phyloP scores from a whole-genome alignment of 1,140 invertebrate genomes.

The Venturia canescens region DNA sequence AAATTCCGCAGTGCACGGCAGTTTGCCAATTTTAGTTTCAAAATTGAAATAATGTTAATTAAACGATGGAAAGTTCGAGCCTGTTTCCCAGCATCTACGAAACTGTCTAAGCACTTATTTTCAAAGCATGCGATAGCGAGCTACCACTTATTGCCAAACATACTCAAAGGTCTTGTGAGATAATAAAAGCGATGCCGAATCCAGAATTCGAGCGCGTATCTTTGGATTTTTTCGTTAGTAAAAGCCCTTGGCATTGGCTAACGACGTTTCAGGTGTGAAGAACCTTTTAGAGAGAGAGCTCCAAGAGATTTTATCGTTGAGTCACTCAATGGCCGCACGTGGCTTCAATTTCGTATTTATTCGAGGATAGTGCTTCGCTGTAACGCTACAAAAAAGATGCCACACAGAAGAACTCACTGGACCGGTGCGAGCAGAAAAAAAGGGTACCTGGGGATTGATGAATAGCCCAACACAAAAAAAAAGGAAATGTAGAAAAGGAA shows the following conservation, averaged over 20 bases:
- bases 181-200: neutral
- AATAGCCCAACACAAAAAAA: neutral
- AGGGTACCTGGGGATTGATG: neutral
- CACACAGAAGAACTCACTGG: neutral
- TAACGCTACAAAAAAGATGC: neutral
- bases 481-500: neutral
- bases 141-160: neutral
- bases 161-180: neutral
- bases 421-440: neutral
- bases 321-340: neutral
- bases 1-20: slow-evolving; percentile 3
- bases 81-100: neutral
- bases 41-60: slow-evolving; percentile 22
- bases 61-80: neutral
- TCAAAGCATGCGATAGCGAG: neutral
- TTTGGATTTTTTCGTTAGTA: neutral
- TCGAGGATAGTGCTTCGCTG: neutral
- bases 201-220: too few species aligned
- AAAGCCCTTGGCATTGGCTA: neutral
- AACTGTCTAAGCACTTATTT: neutral
- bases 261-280: neutral
- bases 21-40: slow-evolving; percentile 4
- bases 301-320: neutral
- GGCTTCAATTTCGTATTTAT: neutral
- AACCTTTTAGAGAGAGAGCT: neutral